Evolutionary conservation across 2,113 vertebrate species (phyloP), one percentile per base, ranked within the genome.

Genomic region (Astur gentilis): DNA sequence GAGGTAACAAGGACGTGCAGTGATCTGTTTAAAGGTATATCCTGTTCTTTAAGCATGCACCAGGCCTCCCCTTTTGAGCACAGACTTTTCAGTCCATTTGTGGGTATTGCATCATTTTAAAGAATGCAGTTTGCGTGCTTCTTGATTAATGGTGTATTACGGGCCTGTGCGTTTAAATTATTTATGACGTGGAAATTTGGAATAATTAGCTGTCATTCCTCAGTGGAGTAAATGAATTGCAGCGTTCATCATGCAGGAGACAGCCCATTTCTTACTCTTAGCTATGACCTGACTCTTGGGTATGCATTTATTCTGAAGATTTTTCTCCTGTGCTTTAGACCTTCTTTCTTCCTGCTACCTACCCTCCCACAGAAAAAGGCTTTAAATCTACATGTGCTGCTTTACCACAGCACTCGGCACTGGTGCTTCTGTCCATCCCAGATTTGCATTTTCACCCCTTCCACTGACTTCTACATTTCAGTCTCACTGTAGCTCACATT

Each of bases 201-300:
- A 98, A 98, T 98, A 98, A 98, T 98, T 98, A 98, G 97, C 98
- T 98, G 98, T 98, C 97, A 97, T 97, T 97, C 97, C 97, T 98
- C 86, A 79, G 97, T 95, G 97, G 75, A 95, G 94, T 94, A 98
- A 98, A 98, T 98, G 97, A 98, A 98, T 98, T 98, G 98, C 96
- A 95, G 98, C 50, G 92, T 98, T 98, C 97, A 76, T 95, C 95
- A 97, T 94, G 95, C 96, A 84, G 89, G 57, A 98, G 96, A 95
- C 96, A 97, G 93, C 95, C 97, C 97, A 98, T 98, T 98, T 86
- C 97, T 98, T 97, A 97, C 95, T 94, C 95, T 89, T 72, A 36
- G 86, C 93, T 80, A 6, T 89, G 92, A 94, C 90, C 92, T 27
- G 40, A n/a, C 95, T 95, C 87, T 82, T 82, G 7, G 25, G 31